These are phyloP conservation scores for Enteromius anoplus DNA, from an alignment of 2,797 vertebrate species.

Conservation along the genomic window DNA sequence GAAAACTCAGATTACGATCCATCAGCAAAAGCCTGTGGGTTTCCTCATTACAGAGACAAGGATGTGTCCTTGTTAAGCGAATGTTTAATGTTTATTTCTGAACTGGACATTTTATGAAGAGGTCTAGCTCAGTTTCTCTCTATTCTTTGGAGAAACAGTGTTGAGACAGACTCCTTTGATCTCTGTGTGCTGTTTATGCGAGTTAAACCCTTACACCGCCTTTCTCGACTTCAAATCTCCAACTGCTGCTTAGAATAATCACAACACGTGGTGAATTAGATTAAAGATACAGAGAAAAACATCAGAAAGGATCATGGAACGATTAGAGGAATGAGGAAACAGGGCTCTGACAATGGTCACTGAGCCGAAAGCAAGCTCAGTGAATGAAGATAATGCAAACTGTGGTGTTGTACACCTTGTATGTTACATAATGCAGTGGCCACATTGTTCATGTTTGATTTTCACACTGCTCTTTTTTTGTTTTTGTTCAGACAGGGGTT, in stretches of 20 bases:
- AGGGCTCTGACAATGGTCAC: conserved; percentile 18
- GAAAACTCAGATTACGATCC: background rate
- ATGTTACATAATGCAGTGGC: background rate
- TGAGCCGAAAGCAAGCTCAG: background rate
- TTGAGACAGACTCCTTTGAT: conserved; percentile 42
- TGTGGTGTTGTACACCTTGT: background rate
- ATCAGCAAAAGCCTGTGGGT: background rate
- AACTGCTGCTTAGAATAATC: conserved; percentile 44
- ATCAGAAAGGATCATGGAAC: conserved; percentile 39
- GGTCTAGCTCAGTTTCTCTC: conserved; percentile 9
- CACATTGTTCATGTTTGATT: background rate
- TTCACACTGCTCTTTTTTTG: background rate
- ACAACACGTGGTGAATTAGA: conserved; percentile 24
- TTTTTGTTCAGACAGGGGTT: background rate
- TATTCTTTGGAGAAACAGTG: conserved; percentile 22
- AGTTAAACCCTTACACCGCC: conserved; percentile 42
- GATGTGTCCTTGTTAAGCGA: conserved; percentile 19
- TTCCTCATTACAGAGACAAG: background rate
- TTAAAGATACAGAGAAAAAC: conserved; percentile 38
- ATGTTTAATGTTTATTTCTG: conserved; percentile 10
- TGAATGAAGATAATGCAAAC: conserved; percentile 16
- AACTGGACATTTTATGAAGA: conserved; percentile 1
- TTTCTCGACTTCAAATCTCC: conserved; percentile 41
- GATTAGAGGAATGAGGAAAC: conserved; percentile 35
- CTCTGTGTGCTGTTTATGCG: conserved; percentile 10